phyloP scores from a whole-genome alignment of 92 coral and sea anemone genomes.

The Plumapathes pennacea region DNA sequence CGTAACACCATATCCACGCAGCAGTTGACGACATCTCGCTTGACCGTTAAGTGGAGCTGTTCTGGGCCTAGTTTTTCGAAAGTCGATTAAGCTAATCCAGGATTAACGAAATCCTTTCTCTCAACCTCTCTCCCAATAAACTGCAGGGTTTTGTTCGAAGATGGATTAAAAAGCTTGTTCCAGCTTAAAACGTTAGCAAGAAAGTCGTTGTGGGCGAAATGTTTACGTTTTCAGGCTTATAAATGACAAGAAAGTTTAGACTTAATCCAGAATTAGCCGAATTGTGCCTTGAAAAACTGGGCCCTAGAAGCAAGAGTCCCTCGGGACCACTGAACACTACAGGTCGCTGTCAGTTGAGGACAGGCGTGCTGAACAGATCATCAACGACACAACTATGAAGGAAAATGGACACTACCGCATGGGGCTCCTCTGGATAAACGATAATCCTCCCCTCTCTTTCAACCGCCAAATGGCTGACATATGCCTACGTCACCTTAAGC shows the following conservation, averaged over 20 bases:
- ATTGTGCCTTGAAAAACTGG: too few relatives aligned
- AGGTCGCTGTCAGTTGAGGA: constrained; percentile 32
- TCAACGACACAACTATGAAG: constrained; percentile 18
- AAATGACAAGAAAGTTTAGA: too few relatives aligned
- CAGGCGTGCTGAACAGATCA: constrained; percentile 19
- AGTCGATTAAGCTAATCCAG: too few relatives aligned
- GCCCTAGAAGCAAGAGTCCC: constrained; percentile 14
- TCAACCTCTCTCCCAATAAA: too few relatives aligned
- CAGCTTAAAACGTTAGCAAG: too few relatives aligned
- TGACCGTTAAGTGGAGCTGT: constrained; percentile 1
- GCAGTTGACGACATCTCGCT: constrained; percentile 1
- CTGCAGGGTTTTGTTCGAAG: too few relatives aligned
- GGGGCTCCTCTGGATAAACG: constrained; percentile 45
- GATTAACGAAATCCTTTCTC: too few relatives aligned
- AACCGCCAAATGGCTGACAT: constrained; percentile 34
- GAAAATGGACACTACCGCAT: constrained; percentile 52
- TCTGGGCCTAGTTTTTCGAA: too few relatives aligned
- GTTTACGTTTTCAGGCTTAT: too few relatives aligned
- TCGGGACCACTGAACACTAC: neutral
- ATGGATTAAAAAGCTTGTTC: too few relatives aligned
- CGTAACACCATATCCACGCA: constrained; percentile 10
- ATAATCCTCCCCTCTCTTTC: constrained; percentile 25
- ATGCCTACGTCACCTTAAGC: constrained; percentile 38
- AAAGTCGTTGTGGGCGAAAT: too few relatives aligned
- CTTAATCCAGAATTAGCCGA: too few relatives aligned